Base-by-base conservation (phyloP, 2,113 vertebrate species). In the Empidonax alnorum region DNA sequence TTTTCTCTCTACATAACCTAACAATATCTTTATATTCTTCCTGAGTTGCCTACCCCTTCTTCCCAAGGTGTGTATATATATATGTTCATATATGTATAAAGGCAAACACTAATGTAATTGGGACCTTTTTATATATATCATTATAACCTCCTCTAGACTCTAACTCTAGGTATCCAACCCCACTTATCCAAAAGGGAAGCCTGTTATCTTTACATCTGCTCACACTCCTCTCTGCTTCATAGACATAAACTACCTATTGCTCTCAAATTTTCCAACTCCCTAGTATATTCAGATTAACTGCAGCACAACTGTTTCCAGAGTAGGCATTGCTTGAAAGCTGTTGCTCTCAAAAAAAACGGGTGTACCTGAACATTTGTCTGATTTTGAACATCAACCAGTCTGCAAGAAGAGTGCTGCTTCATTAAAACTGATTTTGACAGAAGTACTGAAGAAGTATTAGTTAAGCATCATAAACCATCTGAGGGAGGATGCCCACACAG, bases 311-410 rank as follows among this genome's bases (percentile, higher is more conserved):
- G 39, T 68, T 73, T 78, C 21, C 21, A 79, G 16, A 7, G 2
- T 33, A 69, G 4, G 4, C 7, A 19, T 9, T 75, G 11, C 47
- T 53, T 72, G 35, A 75, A 93, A 90, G 14, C 10, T n/a, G 9
- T 59, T 79, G 18, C 33, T 74, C 14, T 33, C 30, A 53, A 35
- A 41, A 89, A 33, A 83, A 81, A 50, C 2, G 53, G 8, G 37
- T 4, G 13, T n/a, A 25, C 27, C 44, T 75, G 35, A 86, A 62
- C 0, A 0, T 65, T 61, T 84, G 3, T 61, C 53, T 81, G 41
- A 56, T 62, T 91, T 71, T 37, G 25, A 78, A 53, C 19, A 84
- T 27, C 24, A 56, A 44, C 9, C 3, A 47, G 28, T 59, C 30
- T 75, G 20, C 49, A 86, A 27, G 39, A 84, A 82, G 14, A 89